phyloP scores from a whole-genome alignment of 1,140 invertebrate species.

The Tetraneura akinire region DNA sequence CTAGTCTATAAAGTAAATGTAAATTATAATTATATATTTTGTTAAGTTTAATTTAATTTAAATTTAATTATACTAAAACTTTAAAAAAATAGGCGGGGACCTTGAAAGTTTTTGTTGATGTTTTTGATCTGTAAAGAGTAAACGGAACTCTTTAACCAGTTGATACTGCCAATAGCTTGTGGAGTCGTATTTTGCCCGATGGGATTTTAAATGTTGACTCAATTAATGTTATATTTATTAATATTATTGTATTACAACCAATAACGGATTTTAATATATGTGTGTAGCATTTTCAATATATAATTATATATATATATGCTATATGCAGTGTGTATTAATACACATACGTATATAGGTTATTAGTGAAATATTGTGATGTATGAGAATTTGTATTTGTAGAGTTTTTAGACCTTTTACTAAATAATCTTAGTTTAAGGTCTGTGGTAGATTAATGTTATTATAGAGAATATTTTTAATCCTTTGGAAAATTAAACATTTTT shows the following conservation, averaged over 20 bases:
- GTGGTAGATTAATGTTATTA: too few relatives aligned
- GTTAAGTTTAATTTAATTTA: background rate
- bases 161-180: conserved; percentile 50
- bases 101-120: conserved; percentile 49
- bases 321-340: background rate
- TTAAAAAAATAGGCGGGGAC: conserved; percentile 38
- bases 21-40: background rate
- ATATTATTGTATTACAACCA: conserved; percentile 2
- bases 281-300: background rate
- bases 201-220: conserved; percentile 50
- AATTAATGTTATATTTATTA: conserved; percentile 26
- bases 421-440: too few relatives aligned
- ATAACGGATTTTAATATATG: background rate
- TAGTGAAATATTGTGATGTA: background rate
- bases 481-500: background rate
- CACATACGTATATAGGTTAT: background rate
- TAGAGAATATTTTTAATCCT: background rate
- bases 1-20: background rate
- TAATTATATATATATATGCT: too few relatives aligned
- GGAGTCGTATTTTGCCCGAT: conserved; percentile 42
- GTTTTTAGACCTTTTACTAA: background rate
- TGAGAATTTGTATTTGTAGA: background rate
- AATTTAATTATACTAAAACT: conserved; percentile 1
- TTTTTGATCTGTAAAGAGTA: conserved; percentile 48
- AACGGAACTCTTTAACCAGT: conserved; percentile 48